These are phyloP conservation scores for Heptranchias perlo DNA, from an alignment of 2,113 vertebrate species.

Conservation along the genomic window DNA sequence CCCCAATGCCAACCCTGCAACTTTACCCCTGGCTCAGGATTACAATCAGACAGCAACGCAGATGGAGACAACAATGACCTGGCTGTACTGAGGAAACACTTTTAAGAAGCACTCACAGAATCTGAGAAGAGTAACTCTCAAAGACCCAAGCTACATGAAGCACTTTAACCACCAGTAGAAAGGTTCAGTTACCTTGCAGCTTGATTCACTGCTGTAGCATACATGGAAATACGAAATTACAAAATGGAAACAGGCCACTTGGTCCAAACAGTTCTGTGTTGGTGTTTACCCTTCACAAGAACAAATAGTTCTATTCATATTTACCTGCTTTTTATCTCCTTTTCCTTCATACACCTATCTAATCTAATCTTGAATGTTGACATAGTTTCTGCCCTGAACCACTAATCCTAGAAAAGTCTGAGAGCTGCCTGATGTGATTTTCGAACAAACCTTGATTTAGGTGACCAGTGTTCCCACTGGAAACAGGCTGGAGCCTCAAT, in stretches of 20 bases:
- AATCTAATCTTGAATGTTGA: neutral
- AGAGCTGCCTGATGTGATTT: neutral
- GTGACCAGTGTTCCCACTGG: neutral
- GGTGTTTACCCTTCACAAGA: neutral
- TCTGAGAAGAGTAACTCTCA: slow-evolving; percentile 1
- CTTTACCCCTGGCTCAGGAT: slow-evolving; percentile 26
- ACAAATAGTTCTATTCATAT: neutral
- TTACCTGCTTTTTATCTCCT: neutral
- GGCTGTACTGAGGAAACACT: slow-evolving; percentile 32
- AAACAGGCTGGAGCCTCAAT: neutral
- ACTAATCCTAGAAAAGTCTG: neutral
- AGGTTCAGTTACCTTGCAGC: neutral
- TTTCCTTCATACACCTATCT: neutral
- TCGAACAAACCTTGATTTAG: neutral
- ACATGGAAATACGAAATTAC: neutral
- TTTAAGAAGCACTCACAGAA: slow-evolving; percentile 23
- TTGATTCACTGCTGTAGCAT: neutral
- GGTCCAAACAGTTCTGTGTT: neutral
- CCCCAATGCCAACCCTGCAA: slow-evolving; percentile 12
- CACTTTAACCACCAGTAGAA: neutral
- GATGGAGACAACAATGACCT: slow-evolving; percentile 24
- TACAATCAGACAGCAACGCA: slow-evolving; percentile 20
- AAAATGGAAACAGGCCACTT: neutral
- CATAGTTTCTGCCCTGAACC: neutral
- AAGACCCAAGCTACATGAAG: neutral